These are phyloP conservation scores for Mellilla xanthometata DNA, from an alignment of 2,888 invertebrate genomes.

Conservation along the genomic window DNA sequence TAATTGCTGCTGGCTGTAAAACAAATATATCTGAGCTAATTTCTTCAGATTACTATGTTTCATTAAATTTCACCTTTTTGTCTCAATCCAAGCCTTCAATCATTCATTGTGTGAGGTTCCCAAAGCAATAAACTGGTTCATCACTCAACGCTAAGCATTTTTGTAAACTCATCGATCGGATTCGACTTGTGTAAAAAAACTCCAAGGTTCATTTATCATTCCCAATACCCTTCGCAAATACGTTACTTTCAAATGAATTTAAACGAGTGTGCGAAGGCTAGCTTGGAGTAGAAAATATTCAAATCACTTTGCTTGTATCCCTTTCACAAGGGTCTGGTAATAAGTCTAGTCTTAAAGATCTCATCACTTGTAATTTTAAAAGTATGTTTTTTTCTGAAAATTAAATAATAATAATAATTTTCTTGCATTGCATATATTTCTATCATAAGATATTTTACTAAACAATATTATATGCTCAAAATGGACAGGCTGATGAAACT, in stretches of 20 bases:
- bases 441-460: too few species aligned
- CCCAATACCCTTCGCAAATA: conserved; percentile 38
- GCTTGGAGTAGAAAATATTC: not conserved
- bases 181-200: conserved; percentile 32
- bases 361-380: too few species aligned
- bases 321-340: too few species aligned
- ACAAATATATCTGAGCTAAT: too few species aligned
- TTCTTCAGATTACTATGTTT: too few species aligned
- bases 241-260: conserved; percentile 33
- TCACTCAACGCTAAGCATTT: conserved; percentile 15
- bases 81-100: not conserved
- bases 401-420: too few species aligned
- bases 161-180: conserved; percentile 31
- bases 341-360: too few species aligned
- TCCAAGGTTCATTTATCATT: conserved; percentile 39
- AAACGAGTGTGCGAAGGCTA: conserved; percentile 7
- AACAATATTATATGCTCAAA: too few species aligned
- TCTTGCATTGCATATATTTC: too few species aligned
- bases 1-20: too few species aligned
- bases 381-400: too few species aligned
- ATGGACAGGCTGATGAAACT: too few species aligned
- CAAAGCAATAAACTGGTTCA: conserved; percentile 15
- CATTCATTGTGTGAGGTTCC: conserved; percentile 3
- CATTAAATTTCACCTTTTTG: not conserved
- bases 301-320: conserved; percentile 2